These are phyloP conservation scores for Dolomedes plantarius DNA, from an alignment of 2,888 invertebrate species.

Conservation along the genomic window DNA sequence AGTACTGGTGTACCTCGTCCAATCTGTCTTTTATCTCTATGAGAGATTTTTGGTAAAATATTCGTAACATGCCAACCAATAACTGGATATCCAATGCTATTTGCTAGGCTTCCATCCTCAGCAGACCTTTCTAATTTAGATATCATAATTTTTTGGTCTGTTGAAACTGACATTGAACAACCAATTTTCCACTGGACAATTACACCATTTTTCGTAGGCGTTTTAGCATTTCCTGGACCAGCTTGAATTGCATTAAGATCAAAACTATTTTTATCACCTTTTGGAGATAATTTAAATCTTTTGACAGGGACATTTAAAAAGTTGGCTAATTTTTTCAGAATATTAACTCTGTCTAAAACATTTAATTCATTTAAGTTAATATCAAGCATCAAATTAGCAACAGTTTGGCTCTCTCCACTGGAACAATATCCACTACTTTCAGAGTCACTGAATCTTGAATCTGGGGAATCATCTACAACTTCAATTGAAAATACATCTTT, in stretches of 20 bases:
- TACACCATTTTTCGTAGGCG: constrained; percentile 46
- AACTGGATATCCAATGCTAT: constrained; percentile 83
- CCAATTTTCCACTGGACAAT: constrained; percentile 81
- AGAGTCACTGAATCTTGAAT: constrained; percentile 75
- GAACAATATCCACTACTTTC: constrained; percentile 75
- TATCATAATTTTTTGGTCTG: constrained; percentile 82
- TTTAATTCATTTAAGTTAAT: constrained; percentile 82
- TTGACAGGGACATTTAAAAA: constrained; percentile 64
- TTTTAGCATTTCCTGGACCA: constrained; percentile 73
- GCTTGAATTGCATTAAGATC: constrained; percentile 72
- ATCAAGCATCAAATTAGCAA: constrained; percentile 84
- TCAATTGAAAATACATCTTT: constrained; percentile 84
- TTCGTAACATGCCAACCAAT: constrained; percentile 84
- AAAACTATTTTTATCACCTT: constrained; percentile 56
- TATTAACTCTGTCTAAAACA: constrained; percentile 81
- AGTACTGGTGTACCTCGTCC: constrained; percentile 75
- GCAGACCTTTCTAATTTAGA: constrained; percentile 84
- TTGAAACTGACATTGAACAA: constrained; percentile 84
- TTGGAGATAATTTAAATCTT: constrained; percentile 68
- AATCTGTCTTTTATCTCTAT: constrained; percentile 77
- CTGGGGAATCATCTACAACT: constrained; percentile 78
- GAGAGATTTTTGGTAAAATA: constrained; percentile 76
- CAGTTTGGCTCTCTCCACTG: constrained; percentile 79
- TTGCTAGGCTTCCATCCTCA: constrained; percentile 84
- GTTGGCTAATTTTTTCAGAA: constrained; percentile 74